These are phyloP conservation scores for Amiota communis DNA, from an alignment of 2,888 invertebrate genomes.

Conservation along the genomic window DNA sequence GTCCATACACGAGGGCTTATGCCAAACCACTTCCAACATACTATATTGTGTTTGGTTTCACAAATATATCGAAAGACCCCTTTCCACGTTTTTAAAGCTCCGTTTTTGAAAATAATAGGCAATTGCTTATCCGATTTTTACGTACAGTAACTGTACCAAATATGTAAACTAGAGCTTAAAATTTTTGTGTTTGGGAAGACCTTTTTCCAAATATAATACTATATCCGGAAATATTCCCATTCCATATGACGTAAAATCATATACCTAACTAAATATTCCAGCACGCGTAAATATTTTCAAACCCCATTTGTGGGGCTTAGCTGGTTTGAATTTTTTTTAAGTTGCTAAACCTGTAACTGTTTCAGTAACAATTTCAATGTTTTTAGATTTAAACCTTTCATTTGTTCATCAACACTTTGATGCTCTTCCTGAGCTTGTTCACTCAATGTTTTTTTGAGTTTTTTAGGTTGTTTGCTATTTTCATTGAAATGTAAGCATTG, in stretches of 20 bases:
- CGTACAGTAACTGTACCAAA: slow-evolving; percentile 42
- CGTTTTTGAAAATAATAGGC: slow-evolving; percentile 38
- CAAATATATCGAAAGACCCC: slow-evolving; percentile 42
- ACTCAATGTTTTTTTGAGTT: background rate
- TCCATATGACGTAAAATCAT: slow-evolving; percentile 37
- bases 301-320: slow-evolving; percentile 41
- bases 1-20: slow-evolving; percentile 45
- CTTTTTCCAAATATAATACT: slow-evolving; percentile 33
- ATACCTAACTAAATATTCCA: slow-evolving; percentile 38
- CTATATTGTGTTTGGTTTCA: slow-evolving; percentile 44
- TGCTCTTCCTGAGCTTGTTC: background rate
- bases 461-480: background rate
- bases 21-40: slow-evolving; percentile 43
- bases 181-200: too few relatives aligned
- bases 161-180: slow-evolving; percentile 44
- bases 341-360: slow-evolving; percentile 36
- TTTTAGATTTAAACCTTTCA: too few relatives aligned
- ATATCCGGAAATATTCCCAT: slow-evolving; percentile 40
- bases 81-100: slow-evolving; percentile 41
- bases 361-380: too few relatives aligned
- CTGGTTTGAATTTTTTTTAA: slow-evolving; percentile 42
- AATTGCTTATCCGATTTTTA: slow-evolving; percentile 42
- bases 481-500: background rate
- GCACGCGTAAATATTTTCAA: slow-evolving; percentile 41
- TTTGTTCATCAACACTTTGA: too few relatives aligned